Conservation (phyloP, 2,888 invertebrate species). For the Platerodrilus igneus region DNA sequence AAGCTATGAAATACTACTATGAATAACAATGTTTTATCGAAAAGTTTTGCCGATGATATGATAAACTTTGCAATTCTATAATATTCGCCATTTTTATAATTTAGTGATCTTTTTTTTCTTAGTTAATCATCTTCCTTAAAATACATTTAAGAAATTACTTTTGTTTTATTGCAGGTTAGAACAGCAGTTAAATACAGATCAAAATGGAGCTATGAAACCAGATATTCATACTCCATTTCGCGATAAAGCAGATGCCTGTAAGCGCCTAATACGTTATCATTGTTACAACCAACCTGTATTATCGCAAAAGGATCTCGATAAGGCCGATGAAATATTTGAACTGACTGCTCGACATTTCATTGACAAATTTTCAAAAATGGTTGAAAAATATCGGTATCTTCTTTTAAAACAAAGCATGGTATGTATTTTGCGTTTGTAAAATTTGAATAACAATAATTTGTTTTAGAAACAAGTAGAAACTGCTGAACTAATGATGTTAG, state of each 20-base stretch:
- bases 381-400: slow-evolving; percentile 68
- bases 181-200: slow-evolving; percentile 69
- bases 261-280: slow-evolving; percentile 71
- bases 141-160: no score
- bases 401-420: slow-evolving; percentile 77
- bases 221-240: slow-evolving; percentile 69
- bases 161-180: slow-evolving; percentile 57
- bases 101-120: no score
- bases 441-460: no score
- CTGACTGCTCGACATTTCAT: slow-evolving; percentile 63
- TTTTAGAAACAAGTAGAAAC: slow-evolving; percentile 65
- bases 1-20: no score
- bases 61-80: not conserved
- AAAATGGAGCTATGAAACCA: slow-evolving; percentile 67
- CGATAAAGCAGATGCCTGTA: slow-evolving; percentile 69
- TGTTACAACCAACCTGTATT: slow-evolving; percentile 65
- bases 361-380: slow-evolving; percentile 65
- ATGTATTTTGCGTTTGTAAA: slow-evolving; percentile 29
- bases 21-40: no score
- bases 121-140: slow-evolving; percentile 20
- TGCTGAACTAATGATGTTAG: slow-evolving; percentile 72
- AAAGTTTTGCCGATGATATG: not conserved
- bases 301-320: slow-evolving; percentile 58
- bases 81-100: no score
- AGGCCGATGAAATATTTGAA: slow-evolving; percentile 67